Evolutionary conservation across 2,113 vertebrate genomes (phyloP).

Genomic region (Arenaria interpres): DNA sequence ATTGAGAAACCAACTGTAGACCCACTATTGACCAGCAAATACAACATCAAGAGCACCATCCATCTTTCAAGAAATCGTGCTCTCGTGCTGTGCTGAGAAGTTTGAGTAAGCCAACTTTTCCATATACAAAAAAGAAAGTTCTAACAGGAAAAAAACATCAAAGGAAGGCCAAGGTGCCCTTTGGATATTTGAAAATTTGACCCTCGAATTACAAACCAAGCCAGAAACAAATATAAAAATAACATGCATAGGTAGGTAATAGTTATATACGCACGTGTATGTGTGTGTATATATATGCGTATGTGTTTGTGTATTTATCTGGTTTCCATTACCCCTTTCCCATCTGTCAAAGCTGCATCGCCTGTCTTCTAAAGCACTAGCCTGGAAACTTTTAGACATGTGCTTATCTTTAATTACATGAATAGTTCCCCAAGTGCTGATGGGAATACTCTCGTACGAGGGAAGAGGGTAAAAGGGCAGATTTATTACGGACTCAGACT

Average conservation of each 20-base stretch:
- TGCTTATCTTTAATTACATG: neutral
- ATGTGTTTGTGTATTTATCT: neutral
- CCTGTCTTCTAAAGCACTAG: neutral
- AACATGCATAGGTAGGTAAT: neutral
- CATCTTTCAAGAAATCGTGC: neutral
- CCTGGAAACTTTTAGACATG: neutral
- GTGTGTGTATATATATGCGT: no score
- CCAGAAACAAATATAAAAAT: neutral
- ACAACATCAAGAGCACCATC: neutral
- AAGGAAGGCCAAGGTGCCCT: neutral
- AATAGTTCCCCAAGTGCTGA: neutral
- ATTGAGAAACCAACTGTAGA: neutral
- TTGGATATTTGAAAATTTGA: neutral
- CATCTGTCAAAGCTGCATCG: neutral
- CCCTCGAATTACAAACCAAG: neutral
- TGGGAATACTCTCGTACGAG: accelerated
- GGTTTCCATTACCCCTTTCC: neutral
- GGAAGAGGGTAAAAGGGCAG: neutral
- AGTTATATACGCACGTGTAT: neutral
- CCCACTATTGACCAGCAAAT: neutral
- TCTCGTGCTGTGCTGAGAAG: neutral
- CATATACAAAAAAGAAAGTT: neutral
- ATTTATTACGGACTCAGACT: neutral
- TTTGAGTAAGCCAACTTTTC: neutral
- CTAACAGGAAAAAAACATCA: neutral